A percentile compares a stretch with the other conserved stretches of the same genome.
phyloP scores from a whole-genome alignment of 2,113 vertebrate species.

The Herpetotheres cachinnans region DNA sequence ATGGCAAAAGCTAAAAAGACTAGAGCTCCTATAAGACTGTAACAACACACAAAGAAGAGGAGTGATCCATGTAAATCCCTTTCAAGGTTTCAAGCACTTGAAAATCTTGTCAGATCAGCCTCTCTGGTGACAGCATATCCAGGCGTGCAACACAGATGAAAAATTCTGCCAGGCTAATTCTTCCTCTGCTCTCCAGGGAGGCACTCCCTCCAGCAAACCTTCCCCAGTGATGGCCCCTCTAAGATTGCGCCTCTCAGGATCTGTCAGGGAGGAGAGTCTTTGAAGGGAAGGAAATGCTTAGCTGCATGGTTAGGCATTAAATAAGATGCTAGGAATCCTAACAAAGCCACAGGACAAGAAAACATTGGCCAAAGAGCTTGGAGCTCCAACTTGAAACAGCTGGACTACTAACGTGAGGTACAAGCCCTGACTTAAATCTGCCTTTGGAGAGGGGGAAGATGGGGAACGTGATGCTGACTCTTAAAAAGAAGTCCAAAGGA shows the following conservation, averaged over 20 bases:
- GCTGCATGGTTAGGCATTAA: neutral
- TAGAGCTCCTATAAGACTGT: neutral
- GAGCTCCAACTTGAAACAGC: neutral
- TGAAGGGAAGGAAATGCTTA: neutral
- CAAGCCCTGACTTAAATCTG: neutral
- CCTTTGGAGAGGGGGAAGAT: neutral
- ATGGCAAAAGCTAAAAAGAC: neutral
- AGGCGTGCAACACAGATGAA: neutral
- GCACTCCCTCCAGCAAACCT: neutral
- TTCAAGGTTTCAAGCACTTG: neutral
- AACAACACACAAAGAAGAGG: neutral
- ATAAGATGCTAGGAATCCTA: neutral
- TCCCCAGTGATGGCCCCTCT: neutral
- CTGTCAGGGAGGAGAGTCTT: neutral
- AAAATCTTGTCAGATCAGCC: neutral
- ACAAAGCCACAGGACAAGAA: neutral
- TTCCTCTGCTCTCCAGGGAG: neutral
- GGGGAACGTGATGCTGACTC: neutral
- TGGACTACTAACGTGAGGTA: neutral
- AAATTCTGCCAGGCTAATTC: neutral
- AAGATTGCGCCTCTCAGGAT: neutral
- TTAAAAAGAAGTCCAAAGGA: neutral
- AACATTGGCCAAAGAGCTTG: neutral
- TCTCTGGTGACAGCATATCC: neutral
- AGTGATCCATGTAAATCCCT: neutral